Percentiles rank a stretch among this genome's conserved stretches.
These are phyloP conservation scores for Eupithecia subfuscata DNA, from an alignment of 2,888 invertebrate species.

Conservation along the genomic window DNA sequence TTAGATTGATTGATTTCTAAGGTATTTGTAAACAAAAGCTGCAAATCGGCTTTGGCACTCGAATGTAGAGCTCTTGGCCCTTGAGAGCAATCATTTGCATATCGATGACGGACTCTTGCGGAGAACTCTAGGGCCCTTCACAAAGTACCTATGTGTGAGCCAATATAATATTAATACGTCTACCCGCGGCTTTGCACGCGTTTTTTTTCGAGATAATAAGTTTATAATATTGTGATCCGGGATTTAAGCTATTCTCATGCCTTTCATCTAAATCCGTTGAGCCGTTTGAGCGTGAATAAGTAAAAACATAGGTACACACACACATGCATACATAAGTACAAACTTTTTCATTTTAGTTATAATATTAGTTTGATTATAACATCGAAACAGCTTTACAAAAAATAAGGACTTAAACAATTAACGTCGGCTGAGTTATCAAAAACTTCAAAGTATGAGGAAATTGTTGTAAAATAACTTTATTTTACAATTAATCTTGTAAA, in stretches of 20 bases:
- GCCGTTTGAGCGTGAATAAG: no score
- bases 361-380: background rate
- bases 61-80: conserved; percentile 66
- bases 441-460: no score
- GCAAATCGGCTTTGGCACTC: conserved; percentile 59
- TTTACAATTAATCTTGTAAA: background rate
- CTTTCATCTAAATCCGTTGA: no score
- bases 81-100: conserved; percentile 75
- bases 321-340: background rate
- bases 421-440: background rate
- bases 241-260: background rate
- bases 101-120: conserved; percentile 65
- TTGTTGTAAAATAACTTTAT: background rate
- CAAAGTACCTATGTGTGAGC: conserved; percentile 32
- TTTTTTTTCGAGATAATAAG: background rate
- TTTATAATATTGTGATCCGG: background rate
- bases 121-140: conserved; percentile 30
- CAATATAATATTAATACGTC: conserved; percentile 19
- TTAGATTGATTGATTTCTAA: conserved; percentile 22
- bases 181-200: background rate
- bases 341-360: background rate
- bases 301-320: no score
- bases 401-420: background rate
- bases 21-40: conserved; percentile 66
- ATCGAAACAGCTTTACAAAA: background rate